Evolutionary conservation across 2,888 invertebrate species (phyloP).

Genomic region (Hirtodrosophila trivittata): DNA sequence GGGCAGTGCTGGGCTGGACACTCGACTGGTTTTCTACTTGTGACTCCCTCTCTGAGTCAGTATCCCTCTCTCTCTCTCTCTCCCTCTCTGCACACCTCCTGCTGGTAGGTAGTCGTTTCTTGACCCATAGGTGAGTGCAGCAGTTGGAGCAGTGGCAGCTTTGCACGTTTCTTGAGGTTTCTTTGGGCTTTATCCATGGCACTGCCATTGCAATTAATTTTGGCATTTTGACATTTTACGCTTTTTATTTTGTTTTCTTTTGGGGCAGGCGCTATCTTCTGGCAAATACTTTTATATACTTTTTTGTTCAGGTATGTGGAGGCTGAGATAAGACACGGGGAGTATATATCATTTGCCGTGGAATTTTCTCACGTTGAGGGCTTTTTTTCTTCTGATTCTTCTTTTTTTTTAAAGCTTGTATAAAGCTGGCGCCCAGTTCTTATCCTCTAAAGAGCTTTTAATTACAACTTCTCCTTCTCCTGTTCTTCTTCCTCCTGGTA

Average conservation of each 20-base stretch:
- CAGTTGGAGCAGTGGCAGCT: conserved; percentile 27
- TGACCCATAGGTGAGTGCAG: conserved; percentile 57
- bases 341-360: conserved; percentile 67
- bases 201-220: conserved; percentile 80
- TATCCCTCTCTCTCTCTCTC: neutral
- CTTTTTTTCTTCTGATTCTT: conserved; percentile 4
- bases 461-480: conserved; percentile 39
- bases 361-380: conserved; percentile 77
- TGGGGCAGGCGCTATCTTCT: conserved; percentile 53
- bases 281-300: conserved; percentile 68
- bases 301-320: conserved; percentile 68
- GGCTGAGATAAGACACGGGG: conserved; percentile 63
- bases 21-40: conserved; percentile 41
- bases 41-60: neutral
- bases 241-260: conserved; percentile 53
- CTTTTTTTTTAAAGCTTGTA: conserved; percentile 10
- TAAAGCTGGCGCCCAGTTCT: conserved; percentile 43
- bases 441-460: conserved; percentile 50
- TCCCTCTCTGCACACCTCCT: conserved; percentile 3
- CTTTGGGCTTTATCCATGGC: conserved; percentile 61
- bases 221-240: conserved; percentile 79
- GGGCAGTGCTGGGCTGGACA: conserved; percentile 56
- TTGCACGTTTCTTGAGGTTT: conserved; percentile 11
- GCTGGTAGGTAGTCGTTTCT: conserved; percentile 38
- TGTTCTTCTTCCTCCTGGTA: neutral